These are phyloP conservation scores for Lycocerus yunnanus DNA, from an alignment of 2,888 invertebrate species.

Conservation along the genomic window DNA sequence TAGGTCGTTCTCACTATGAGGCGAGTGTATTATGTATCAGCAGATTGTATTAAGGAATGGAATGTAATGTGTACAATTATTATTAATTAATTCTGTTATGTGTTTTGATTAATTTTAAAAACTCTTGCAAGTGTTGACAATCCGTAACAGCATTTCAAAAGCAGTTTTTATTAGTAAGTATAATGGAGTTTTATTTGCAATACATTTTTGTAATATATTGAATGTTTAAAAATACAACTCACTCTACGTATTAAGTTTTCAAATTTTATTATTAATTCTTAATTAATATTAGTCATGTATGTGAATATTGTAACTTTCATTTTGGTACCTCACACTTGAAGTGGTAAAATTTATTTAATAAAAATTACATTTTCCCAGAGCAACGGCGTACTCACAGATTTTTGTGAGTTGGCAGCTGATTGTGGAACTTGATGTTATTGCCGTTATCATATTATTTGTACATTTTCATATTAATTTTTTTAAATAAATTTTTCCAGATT, in stretches of 20 bases:
- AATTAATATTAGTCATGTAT: not conserved
- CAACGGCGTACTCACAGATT: not conserved
- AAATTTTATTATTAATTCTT: constrained; percentile 38
- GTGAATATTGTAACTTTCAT: not conserved
- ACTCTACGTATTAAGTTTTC: constrained; percentile 40
- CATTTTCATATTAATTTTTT: not conserved
- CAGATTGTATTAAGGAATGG: not conserved
- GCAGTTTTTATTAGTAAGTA: not conserved
- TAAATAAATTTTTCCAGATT: not conserved
- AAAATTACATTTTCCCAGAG: not conserved
- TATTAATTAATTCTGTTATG: not conserved
- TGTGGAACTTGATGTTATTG: not conserved
- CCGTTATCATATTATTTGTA: not conserved
- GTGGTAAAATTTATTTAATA: not conserved
- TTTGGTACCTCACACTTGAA: not conserved
- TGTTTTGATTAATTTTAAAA: not conserved
- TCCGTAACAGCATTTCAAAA: not conserved
- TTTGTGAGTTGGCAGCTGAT: not conserved
- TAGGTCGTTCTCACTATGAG: not conserved
- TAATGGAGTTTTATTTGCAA: not conserved
- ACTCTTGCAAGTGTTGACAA: not conserved
- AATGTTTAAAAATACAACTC: constrained; percentile 14
- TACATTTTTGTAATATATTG: not conserved
- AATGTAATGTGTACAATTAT: not conserved
- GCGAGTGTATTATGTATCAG: not conserved